These are phyloP conservation scores for Meteorus cinctellus DNA, from an alignment of 2,888 invertebrate genomes.

Conservation along the genomic window DNA sequence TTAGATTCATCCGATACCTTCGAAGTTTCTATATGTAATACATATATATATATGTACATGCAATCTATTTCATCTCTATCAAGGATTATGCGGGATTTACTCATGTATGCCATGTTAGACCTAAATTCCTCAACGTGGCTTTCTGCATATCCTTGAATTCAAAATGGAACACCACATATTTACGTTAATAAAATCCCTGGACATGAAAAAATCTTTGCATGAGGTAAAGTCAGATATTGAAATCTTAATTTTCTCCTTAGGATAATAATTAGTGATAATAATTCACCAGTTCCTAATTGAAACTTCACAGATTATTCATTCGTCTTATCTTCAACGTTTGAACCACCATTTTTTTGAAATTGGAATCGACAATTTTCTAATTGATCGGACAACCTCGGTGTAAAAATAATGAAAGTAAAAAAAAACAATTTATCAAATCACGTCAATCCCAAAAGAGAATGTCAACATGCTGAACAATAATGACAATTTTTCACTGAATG, in stretches of 20 bases:
- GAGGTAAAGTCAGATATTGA: too few relatives aligned
- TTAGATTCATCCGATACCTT: background rate
- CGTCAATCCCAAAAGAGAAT: background rate
- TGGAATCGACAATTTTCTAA: too few relatives aligned
- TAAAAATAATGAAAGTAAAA: background rate
- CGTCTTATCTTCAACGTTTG: background rate
- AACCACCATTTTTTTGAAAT: too few relatives aligned
- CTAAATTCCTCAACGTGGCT: slow-evolving; percentile 20
- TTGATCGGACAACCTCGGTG: background rate
- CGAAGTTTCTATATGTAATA: background rate
- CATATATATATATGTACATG: slow-evolving; percentile 29
- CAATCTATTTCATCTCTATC: slow-evolving; percentile 60
- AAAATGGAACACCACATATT: background rate
- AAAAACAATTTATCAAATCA: slow-evolving; percentile 14
- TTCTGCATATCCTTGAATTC: background rate
- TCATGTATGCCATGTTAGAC: slow-evolving; percentile 37
- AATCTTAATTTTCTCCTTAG: too few relatives aligned
- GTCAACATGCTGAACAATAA: slow-evolving; percentile 40
- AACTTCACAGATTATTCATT: background rate
- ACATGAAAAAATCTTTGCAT: background rate
- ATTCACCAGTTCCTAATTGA: background rate
- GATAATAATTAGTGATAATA: too few relatives aligned
- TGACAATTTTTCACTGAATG: slow-evolving; percentile 60
- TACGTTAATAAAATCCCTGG: background rate
- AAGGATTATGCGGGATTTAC: slow-evolving; percentile 59